Percentiles rank a stretch among this genome's conserved stretches.
These are phyloP conservation scores for Uropsilus gracilis DNA, from an alignment of 2,113 vertebrate genomes.

Conservation along the genomic window DNA sequence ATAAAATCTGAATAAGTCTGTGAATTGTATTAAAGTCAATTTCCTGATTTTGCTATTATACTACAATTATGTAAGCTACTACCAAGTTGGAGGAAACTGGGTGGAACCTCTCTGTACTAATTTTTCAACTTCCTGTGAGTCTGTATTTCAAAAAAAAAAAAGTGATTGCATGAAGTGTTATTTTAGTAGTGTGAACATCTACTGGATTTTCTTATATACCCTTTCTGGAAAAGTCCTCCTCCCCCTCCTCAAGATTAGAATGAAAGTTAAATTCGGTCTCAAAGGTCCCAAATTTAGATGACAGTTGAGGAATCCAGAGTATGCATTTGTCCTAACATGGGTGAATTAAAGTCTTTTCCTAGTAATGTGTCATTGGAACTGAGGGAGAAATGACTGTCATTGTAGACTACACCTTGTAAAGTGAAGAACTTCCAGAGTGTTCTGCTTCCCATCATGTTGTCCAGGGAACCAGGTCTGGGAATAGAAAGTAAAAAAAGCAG, in stretches of 20 bases:
- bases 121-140: conserved; percentile 12
- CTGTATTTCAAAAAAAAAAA: conserved; percentile 42
- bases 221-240: conserved; percentile 27
- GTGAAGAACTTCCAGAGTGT: neutral
- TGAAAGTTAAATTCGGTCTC: neutral
- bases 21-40: neutral
- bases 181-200: neutral
- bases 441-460: neutral
- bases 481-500: neutral
- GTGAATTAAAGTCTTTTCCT: neutral
- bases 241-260: neutral
- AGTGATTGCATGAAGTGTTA: neutral
- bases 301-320: neutral
- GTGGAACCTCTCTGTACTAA: conserved; percentile 16
- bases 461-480: no score
- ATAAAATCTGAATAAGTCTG: neutral
- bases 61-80: neutral
- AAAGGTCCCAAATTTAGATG: neutral
- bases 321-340: neutral
- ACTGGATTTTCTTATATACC: neutral
- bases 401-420: neutral
- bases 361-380: neutral
- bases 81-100: neutral
- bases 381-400: neutral
- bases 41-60: conserved; percentile 34